Percentiles rank a stretch among this genome's conserved stretches.
phyloP scores from a whole-genome alignment of 2,797 vertebrate genomes.

The Sylvia borin region DNA sequence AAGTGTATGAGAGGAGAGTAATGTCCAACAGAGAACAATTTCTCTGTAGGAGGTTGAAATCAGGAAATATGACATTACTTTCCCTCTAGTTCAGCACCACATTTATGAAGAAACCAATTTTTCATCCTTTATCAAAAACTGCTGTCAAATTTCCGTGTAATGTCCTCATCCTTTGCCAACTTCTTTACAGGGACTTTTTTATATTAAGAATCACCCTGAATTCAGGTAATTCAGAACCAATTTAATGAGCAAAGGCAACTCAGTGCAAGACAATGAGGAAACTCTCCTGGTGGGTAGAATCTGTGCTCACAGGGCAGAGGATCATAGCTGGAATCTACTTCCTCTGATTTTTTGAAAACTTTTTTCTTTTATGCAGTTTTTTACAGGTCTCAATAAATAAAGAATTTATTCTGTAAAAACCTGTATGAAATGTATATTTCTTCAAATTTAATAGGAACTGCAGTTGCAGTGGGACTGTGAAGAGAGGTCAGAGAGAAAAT shows the following conservation, averaged over 20 bases:
- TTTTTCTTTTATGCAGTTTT: not conserved
- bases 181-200: not conserved
- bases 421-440: not conserved
- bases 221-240: constrained; percentile 6
- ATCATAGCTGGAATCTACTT: not conserved
- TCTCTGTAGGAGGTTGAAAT: not conserved
- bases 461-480: not conserved
- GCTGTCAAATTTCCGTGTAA: not conserved
- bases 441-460: not conserved
- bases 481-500: not conserved
- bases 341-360: not conserved
- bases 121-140: not conserved
- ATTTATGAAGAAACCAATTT: not conserved
- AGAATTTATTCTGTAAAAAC: not conserved
- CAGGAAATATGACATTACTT: not conserved
- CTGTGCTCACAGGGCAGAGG: not conserved
- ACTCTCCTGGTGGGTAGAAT: not conserved
- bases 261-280: not conserved
- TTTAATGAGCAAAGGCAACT: not conserved
- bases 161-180: not conserved
- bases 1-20: not conserved
- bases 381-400: not conserved
- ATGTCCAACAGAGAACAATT: not conserved
- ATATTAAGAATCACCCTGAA: not conserved
- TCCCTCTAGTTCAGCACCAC: not conserved